These are phyloP conservation scores for Bothrops jararaca DNA, from an alignment of 2,113 vertebrate species.

Conservation along the genomic window DNA sequence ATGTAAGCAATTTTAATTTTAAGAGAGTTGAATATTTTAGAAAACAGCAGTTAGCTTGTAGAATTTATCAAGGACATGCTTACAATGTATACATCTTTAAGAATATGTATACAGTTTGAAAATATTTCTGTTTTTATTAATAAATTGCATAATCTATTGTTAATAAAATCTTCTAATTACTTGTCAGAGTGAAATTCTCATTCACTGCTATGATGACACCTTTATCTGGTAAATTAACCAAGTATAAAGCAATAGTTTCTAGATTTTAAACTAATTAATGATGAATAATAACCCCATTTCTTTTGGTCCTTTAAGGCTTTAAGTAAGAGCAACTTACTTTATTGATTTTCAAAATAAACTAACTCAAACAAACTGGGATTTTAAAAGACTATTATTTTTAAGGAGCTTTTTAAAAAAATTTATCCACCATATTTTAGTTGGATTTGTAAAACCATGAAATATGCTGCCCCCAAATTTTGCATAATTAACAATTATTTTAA, in stretches of 20 bases:
- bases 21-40: neutral
- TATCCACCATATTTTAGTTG: neutral
- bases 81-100: neutral
- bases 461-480: neutral
- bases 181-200: neutral
- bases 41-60: neutral
- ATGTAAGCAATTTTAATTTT: neutral
- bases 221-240: constrained; percentile 25
- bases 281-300: constrained; percentile 20
- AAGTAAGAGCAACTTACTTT: constrained; percentile 8
- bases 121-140: neutral
- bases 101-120: neutral
- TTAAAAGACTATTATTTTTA: neutral
- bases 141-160: neutral
- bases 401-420: neutral
- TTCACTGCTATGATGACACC: constrained; percentile 5
- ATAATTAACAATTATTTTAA: neutral
- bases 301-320: neutral
- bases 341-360: neutral
- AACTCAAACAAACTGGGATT: constrained; percentile 24
- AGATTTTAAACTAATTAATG: constrained; percentile 21
- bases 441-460: neutral
- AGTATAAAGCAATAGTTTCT: constrained; percentile 29
- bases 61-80: constrained; percentile 1
- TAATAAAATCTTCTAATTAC: neutral